Evolutionary conservation across 2,113 vertebrate species (phyloP).

Genomic region (Lagenorhynchus albirostris): DNA sequence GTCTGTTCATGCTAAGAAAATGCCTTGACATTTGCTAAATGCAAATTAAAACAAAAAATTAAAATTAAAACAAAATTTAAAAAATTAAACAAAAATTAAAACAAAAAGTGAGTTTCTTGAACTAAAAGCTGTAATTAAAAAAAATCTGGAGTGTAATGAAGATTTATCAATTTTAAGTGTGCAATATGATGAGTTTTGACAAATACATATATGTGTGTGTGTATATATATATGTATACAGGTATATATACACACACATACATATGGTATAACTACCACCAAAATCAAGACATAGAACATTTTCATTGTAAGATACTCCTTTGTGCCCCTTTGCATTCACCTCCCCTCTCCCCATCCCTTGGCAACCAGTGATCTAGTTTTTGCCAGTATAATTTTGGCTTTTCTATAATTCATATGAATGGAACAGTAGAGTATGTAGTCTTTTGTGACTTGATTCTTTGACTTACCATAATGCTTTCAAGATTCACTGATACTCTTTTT

Average conservation of each 20-base stretch:
- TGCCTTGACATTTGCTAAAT: background rate
- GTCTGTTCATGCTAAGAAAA: background rate
- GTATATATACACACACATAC: background rate
- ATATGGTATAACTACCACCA: background rate
- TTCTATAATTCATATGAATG: background rate
- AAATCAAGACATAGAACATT: background rate
- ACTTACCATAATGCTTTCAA: background rate
- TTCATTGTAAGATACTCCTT: background rate
- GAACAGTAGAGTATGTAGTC: background rate
- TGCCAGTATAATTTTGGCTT: background rate
- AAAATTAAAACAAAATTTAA: background rate
- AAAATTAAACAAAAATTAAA: background rate
- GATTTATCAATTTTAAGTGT: background rate
- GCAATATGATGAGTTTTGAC: background rate
- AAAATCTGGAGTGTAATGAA: background rate
- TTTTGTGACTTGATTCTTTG: background rate
- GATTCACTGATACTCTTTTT: background rate
- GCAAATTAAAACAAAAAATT: background rate
- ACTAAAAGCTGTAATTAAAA: slow-evolving; percentile 22
- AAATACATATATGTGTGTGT: background rate
- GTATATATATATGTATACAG: accelerated
- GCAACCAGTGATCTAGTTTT: background rate
- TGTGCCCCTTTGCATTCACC: background rate
- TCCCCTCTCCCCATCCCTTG: background rate
- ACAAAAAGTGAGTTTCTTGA: background rate